phyloP scores from a whole-genome alignment of 1,140 invertebrate species.

The Drosophila sp. region DNA sequence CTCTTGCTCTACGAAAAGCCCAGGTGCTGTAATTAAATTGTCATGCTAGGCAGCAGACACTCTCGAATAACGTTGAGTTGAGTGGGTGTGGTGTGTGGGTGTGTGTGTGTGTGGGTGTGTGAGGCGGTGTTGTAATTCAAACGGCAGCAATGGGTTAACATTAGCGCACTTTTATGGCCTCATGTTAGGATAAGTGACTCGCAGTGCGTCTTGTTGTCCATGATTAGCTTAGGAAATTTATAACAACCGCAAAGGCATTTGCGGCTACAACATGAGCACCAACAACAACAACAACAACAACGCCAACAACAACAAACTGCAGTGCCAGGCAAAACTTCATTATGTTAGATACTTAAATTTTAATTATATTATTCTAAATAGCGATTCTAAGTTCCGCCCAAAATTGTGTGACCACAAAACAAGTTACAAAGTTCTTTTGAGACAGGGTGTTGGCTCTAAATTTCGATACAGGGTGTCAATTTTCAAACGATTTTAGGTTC shows the following conservation, averaged over 20 bases:
- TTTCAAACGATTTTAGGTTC: no score
- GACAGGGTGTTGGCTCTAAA: no score
- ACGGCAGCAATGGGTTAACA: conserved; percentile 73
- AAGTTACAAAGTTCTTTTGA: neutral
- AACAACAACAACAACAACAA: conserved; percentile 27
- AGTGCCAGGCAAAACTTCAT: conserved; percentile 20
- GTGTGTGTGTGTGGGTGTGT: conserved; percentile 9
- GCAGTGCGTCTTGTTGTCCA: conserved; percentile 47
- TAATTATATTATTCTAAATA: conserved; percentile 11
- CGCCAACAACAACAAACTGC: conserved; percentile 31
- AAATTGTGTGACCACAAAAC: neutral
- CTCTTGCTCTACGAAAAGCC: conserved; percentile 50
- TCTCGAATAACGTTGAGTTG: neutral
- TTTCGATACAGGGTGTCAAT: no score
- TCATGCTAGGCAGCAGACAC: conserved; percentile 57
- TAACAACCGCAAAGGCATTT: conserved; percentile 65
- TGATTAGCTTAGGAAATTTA: conserved; percentile 73
- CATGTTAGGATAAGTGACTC: conserved; percentile 58
- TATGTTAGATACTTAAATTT: conserved; percentile 12
- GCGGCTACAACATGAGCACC: conserved; percentile 14
- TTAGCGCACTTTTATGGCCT: conserved; percentile 77
- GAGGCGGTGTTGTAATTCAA: conserved; percentile 70
- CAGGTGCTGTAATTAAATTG: conserved; percentile 74
- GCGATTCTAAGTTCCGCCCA: neutral
- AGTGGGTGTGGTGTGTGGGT: neutral